Percentiles rank a stretch among this genome's conserved stretches.
Conservation (phyloP, 2,113 vertebrate genomes). For the Thryonomys swinderianus region DNA sequence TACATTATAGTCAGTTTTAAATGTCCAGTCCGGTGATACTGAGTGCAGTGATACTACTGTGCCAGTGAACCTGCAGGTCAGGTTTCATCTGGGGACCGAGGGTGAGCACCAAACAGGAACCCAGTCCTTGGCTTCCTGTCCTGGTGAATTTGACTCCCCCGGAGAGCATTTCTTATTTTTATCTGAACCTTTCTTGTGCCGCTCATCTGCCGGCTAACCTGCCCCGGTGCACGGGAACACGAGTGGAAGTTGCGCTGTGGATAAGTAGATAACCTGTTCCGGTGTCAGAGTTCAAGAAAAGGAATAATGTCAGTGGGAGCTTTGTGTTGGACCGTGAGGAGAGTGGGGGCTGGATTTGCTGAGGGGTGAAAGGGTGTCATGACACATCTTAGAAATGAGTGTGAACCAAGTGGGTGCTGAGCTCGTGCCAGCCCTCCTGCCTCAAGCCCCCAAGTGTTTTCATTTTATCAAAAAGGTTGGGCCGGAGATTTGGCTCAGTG, state of each 20-base stretch:
- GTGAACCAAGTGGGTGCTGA: background rate
- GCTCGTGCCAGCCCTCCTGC: background rate
- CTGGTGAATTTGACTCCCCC: background rate
- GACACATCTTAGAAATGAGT: background rate
- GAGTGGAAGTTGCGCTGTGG: background rate
- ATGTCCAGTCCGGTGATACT: background rate
- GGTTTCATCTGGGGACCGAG: background rate
- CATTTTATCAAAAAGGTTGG: too few relatives aligned
- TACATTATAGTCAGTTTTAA: background rate
- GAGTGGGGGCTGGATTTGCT: background rate
- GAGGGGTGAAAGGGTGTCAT: background rate
- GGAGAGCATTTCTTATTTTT: background rate
- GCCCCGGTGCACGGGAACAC: background rate
- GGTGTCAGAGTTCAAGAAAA: background rate
- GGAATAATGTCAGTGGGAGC: background rate
- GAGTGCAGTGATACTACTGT: background rate
- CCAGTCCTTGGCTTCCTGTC: background rate
- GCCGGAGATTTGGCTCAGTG: too few relatives aligned
- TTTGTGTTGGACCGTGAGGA: background rate
- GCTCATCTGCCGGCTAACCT: background rate
- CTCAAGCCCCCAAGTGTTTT: background rate
- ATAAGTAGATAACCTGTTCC: constrained; percentile 26
- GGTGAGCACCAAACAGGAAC: background rate
- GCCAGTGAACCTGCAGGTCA: background rate
- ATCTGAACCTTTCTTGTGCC: background rate